Evolutionary conservation across 2,888 invertebrate genomes (phyloP), one percentile per base, ranked within the genome.

Genomic region (Clostera curtula): DNA sequence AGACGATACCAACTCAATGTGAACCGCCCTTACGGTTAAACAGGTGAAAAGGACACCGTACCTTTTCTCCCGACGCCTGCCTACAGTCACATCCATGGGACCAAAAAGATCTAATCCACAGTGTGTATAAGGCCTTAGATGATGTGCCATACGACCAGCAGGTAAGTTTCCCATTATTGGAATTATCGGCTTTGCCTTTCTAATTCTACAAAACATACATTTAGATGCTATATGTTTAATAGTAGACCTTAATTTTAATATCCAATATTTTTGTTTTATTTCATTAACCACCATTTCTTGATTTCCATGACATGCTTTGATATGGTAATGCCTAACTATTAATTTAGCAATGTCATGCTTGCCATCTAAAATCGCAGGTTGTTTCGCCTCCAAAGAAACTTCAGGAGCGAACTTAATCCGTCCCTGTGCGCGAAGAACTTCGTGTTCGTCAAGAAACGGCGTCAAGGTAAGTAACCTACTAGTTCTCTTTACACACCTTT

Each of bases 1-100:
- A 1, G 24, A 27, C 1, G 11, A 0, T 0, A 43, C 47, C 1
- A 40, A 5, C 19, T 48, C 48, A 5, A 48, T 24, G 17, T 45
- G 45, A 2, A 47, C 19, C 2, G 45, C 43, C n/a, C 45, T 27
- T 2, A 42, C 35, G 4, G 47, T 44, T 0, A 47, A 14, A 12
- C 47, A 47, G 4, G 42, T 45, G 19, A 49, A 49, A 1, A 46
- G 8, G 1, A 38, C 43, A 2, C 42, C 45, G 11, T 37, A 48
- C 7, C 35, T 9, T 4, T 31, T 36, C 16, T 34, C 30, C 16
- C 26, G 12, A 2, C 29, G 19, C 10, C 43, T 13, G 1, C 40
- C 37, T 2, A 42, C 19, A 0, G 20, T 10, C 1, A 20, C 20
- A 2, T 11, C 10, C 11, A 20, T 10, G 10, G 20, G 20, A 11